These are phyloP conservation scores for Ectropis crepuscularia DNA, from an alignment of 2,888 invertebrate species.

Conservation along the genomic window DNA sequence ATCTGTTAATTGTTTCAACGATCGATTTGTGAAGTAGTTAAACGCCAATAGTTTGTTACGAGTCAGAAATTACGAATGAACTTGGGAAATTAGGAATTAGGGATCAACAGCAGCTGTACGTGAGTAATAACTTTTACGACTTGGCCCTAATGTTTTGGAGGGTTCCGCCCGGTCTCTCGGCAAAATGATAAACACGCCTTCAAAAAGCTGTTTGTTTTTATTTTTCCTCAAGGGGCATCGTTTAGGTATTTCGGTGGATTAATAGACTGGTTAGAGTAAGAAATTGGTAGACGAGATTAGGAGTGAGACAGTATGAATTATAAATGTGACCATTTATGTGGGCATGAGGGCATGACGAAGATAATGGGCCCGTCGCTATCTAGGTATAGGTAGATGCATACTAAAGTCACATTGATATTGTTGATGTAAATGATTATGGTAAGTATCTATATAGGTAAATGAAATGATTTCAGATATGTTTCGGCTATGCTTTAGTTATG, in stretches of 20 bases:
- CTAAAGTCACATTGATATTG: no score
- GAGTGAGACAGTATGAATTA: background rate
- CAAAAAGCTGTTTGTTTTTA: constrained; percentile 19
- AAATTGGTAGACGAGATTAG: background rate
- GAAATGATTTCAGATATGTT: no score
- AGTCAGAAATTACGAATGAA: constrained; percentile 29
- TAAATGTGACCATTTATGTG: no score
- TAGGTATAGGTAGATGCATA: no score
- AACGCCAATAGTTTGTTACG: constrained; percentile 19
- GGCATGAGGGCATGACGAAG: no score
- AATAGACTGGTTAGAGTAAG: constrained; percentile 1
- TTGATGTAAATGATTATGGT: no score
- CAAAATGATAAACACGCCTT: constrained; percentile 25
- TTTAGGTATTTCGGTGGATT: constrained; percentile 17
- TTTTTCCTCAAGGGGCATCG: constrained; percentile 13
- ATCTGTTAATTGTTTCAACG: constrained; percentile 4
- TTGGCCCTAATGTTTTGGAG: constrained; percentile 15
- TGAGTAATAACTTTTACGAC: constrained; percentile 28
- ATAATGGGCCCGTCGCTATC: no score
- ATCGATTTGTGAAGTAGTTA: constrained; percentile 15
- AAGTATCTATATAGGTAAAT: no score
- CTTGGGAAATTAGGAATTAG: constrained; percentile 29
- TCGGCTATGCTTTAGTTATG: background rate
- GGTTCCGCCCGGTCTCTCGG: constrained; percentile 9
- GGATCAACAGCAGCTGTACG: constrained; percentile 32